Base-by-base conservation (phyloP, 2,113 vertebrate species). In the Phalacrocorax pelagicus region DNA sequence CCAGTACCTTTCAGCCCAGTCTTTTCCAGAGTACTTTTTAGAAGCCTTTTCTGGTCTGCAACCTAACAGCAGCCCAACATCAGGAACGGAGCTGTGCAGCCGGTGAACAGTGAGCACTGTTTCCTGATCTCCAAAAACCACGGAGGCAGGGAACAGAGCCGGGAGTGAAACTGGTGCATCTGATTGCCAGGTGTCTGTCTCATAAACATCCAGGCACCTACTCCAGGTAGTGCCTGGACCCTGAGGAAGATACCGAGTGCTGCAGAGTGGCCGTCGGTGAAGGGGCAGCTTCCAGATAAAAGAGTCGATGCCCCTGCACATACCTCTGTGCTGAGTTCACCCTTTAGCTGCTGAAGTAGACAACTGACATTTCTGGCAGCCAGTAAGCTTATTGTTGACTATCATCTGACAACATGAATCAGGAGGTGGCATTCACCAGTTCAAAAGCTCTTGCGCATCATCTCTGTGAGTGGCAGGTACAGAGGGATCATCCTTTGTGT, bases 291-390 rank as follows among this genome's bases (percentile, higher is more conserved):
- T 72, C 62, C 58, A 55, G 70, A 22, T 18, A 51, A 65, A 23
- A 46, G 34, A 49, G 46, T 19, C 0, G 0, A 40, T 74, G 73
- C 42, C 14, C 42, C 19, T 4, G 3, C 26, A 16, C 1, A 1
- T 8, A 21, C 55, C 49, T 86, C 52, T 55, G 47, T 51, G 38
- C 38, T 26, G 57, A 51, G 47, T 36, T 75, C 16, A n/a, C 57
- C 38, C 17, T 63, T 63, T 15, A 66, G 74, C 65, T 36, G 26
- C 73, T 87, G 70, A 54, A 44, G 36, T 3, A 79, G 69, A 24
- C 30, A 78, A 23, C 34, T 71, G 66, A 32, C 24, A 18, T 69
- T 90, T 88, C 47, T 63, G 62, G 18, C 24, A 82, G 26, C 40
- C n/a, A 32, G n/a, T 40, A 49, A 72, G 16, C 38, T 57, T 62